A percentile compares a stretch with the other conserved stretches of the same genome.
Evolutionary conservation across 1,140 invertebrate genomes (phyloP).

Genomic region (Drosophila novamexicana): DNA sequence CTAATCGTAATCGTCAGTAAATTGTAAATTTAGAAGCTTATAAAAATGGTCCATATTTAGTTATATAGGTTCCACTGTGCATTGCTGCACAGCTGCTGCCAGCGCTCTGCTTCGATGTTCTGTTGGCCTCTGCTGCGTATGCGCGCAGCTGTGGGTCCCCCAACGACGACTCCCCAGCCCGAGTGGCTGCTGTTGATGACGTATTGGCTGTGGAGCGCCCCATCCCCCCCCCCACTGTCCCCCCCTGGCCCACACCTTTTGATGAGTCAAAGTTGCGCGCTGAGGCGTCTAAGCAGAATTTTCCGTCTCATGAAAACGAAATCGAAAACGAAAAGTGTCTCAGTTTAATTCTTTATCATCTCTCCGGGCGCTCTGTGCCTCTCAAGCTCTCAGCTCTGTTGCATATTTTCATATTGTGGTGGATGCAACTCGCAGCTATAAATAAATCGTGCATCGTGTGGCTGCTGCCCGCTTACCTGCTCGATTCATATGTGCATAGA

Average conservation of each 20-base stretch:
- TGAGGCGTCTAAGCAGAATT: constrained; percentile 44
- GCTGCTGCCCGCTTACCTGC: constrained; percentile 47
- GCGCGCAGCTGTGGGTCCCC: constrained; percentile 72
- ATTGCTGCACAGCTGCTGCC: constrained; percentile 27
- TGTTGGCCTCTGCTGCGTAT: constrained; percentile 45
- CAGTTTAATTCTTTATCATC: constrained; percentile 9
- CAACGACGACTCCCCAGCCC: not conserved
- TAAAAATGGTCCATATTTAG: too few relatives aligned
- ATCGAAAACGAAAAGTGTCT: constrained; percentile 56
- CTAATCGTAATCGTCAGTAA: too few relatives aligned
- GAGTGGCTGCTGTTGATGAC: constrained; percentile 54
- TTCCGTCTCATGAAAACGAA: constrained; percentile 70
- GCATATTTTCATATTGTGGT: constrained; percentile 60
- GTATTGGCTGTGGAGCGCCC: constrained; percentile 41
- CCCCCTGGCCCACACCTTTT: not conserved
- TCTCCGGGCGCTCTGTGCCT: not conserved
- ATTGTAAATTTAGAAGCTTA: too few relatives aligned
- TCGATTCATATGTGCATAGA: constrained; percentile 5
- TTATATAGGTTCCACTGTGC: constrained; percentile 18
- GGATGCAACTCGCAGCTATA: constrained; percentile 56
- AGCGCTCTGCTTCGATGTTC: constrained; percentile 25
- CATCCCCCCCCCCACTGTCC: not conserved
- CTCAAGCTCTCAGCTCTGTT: constrained; percentile 37
- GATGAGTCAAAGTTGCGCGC: constrained; percentile 51
- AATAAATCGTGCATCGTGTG: constrained; percentile 65